Base-by-base conservation (phyloP, 2,113 vertebrate species). In the Strix uralensis region DNA sequence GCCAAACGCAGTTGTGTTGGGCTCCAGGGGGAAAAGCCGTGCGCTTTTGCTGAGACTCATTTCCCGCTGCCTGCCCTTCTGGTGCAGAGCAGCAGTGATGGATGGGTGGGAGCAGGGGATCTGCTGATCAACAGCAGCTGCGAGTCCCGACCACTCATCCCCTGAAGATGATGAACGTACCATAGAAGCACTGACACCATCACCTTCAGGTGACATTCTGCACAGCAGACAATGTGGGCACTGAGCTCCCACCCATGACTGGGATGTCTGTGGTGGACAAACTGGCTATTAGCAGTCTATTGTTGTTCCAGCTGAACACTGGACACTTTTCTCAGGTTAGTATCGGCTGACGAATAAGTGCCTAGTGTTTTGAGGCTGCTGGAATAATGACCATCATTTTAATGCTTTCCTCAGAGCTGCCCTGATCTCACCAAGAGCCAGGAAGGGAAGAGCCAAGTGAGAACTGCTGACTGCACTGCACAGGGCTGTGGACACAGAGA, bases 311-410 rank as follows among this genome's bases (percentile, higher is more conserved):
- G 90, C 62, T 5, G 4, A 75, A 40, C 77, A 21, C 81, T 42
- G 90, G 75, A 5, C 71, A 3, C 75, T 86, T 36, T 29, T 80
- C 94, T 90, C 93, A 95, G 95, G 92, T 97, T 81, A 8, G 16
- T 55, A 22, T 52, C 22, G 2, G 42, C 81, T 23, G 34, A 52
- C 70, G 74, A 95, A 96, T 86, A 94, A 95, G 19, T 5, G 62
- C 47, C 47, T 42, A 74, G 80, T 88, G 90, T 94, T 90, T 16
- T 2, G 55, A n/a, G 65, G 85, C 87, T 29, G 79, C 86, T 44
- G 65, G 84, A 54, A 94, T 85, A 91, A 93, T 38, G 86, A 5
- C 23, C 11, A 7, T 84, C 71, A 58, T 30, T 90, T 86, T 52
- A 59, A 26, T 49, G 85, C 46, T 72, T 70, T 20, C 44, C 74